Conservation (phyloP, 30 jellyfish, hydroid and myxozoan species). For the Aurelia sp. region DNA sequence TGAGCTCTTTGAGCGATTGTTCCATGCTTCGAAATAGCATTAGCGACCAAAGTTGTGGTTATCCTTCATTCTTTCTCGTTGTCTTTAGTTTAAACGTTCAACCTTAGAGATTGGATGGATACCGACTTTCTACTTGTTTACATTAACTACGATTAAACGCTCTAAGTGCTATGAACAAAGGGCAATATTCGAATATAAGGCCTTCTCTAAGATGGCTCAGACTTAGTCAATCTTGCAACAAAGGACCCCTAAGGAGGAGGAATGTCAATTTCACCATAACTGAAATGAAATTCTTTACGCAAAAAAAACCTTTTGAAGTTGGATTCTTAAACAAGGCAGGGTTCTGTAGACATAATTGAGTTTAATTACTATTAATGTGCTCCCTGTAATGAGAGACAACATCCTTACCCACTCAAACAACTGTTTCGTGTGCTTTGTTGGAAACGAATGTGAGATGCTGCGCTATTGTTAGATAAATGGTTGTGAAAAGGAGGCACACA, state of each 20-base stretch:
- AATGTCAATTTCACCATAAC: constrained; percentile 35
- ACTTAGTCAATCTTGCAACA: background rate
- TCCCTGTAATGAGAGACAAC: background rate
- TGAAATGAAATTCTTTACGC: background rate
- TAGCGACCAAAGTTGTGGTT: constrained; percentile 39
- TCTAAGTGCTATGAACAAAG: background rate
- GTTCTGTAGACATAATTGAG: background rate
- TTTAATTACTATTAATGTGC: background rate
- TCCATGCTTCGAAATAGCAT: constrained; percentile 9
- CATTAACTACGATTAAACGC: constrained; percentile 29
- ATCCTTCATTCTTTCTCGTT: constrained; percentile 4
- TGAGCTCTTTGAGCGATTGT: constrained; percentile 26
- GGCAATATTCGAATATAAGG: background rate
- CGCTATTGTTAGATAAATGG: too few relatives aligned
- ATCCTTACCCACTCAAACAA: too few relatives aligned
- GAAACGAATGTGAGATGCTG: too few relatives aligned
- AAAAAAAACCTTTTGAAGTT: constrained; percentile 5
- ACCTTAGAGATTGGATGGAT: background rate
- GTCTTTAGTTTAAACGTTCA: background rate
- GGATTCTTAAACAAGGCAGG: background rate
- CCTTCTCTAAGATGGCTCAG: constrained; percentile 10
- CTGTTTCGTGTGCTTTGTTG: too few relatives aligned
- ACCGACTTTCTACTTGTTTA: constrained; percentile 32
- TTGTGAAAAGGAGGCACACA: background rate
- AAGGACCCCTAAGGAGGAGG: constrained; percentile 28